Percentiles rank a stretch among this genome's conserved stretches.
Conservation (phyloP, 2,797 vertebrate species). For the Avahi laniger region DNA sequence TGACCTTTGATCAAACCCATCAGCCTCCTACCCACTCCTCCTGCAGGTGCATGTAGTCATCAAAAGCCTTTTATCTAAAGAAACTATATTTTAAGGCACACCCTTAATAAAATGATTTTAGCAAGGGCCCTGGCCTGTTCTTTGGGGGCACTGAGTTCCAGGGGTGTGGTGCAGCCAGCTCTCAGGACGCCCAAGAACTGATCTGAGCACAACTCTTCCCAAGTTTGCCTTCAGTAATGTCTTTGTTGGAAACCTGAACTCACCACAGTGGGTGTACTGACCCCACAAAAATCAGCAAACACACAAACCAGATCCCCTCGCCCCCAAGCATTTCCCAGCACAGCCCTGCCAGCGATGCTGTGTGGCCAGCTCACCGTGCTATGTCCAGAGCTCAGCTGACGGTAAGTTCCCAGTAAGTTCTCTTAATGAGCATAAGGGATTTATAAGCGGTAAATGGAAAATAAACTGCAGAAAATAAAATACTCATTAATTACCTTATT, state of each 20-base stretch:
- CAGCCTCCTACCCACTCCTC: neutral
- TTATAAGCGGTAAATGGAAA: neutral
- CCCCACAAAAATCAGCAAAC: neutral
- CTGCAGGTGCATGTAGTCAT: neutral
- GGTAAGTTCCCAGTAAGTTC: neutral
- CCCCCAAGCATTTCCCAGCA: neutral
- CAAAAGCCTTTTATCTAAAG: neutral
- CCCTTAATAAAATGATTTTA: neutral
- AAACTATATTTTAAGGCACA: neutral
- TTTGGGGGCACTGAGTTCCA: neutral
- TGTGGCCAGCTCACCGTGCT: neutral
- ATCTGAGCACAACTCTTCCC: neutral
- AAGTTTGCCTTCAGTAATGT: neutral
- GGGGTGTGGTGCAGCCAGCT: too few relatives aligned
- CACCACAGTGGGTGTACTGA: neutral
- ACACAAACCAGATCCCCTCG: neutral
- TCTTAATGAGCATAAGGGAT: neutral
- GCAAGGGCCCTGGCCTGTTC: neutral
- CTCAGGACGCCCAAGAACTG: neutral
- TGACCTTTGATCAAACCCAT: rapidly evolving
- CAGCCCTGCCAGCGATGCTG: neutral
- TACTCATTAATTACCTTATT: neutral
- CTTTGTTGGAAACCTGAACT: neutral
- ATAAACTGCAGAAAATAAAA: neutral
- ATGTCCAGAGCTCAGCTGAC: neutral